These are phyloP conservation scores for Amiota mariae DNA, from an alignment of 2,888 invertebrate genomes.

Conservation along the genomic window DNA sequence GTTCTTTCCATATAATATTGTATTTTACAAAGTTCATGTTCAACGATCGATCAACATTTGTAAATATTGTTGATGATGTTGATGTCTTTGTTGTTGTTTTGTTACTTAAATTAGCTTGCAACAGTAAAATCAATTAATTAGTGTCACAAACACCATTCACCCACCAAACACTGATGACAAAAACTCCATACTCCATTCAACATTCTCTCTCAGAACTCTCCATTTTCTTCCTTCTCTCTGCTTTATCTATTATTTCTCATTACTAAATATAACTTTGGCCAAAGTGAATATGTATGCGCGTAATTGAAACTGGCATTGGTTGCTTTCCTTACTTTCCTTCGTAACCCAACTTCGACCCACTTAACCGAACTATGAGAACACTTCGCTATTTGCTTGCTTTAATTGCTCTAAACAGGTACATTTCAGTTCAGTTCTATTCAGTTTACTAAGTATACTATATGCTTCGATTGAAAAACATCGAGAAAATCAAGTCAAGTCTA, in stretches of 20 bases:
- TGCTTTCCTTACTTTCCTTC: not conserved
- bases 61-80: no score
- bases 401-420: conserved; percentile 21
- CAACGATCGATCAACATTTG: no score
- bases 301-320: conserved; percentile 52
- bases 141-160: conserved; percentile 53
- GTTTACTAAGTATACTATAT: no score
- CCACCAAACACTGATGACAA: conserved; percentile 40
- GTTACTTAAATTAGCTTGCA: conserved; percentile 9
- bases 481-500: conserved; percentile 40
- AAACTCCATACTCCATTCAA: not conserved
- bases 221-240: not conserved
- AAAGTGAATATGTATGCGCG: conserved; percentile 4
- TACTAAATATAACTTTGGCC: not conserved
- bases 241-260: not conserved
- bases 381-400: not conserved
- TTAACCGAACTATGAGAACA: no score
- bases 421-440: no score
- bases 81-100: no score
- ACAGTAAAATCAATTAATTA: conserved; percentile 63
- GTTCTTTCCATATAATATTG: no score
- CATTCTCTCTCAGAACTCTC: not conserved
- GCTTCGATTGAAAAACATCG: no score
- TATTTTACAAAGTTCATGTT: no score
- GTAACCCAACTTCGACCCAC: not conserved